These are phyloP conservation scores for Ryuthela nishihirai DNA, from an alignment of 2,888 invertebrate genomes.

Conservation along the genomic window DNA sequence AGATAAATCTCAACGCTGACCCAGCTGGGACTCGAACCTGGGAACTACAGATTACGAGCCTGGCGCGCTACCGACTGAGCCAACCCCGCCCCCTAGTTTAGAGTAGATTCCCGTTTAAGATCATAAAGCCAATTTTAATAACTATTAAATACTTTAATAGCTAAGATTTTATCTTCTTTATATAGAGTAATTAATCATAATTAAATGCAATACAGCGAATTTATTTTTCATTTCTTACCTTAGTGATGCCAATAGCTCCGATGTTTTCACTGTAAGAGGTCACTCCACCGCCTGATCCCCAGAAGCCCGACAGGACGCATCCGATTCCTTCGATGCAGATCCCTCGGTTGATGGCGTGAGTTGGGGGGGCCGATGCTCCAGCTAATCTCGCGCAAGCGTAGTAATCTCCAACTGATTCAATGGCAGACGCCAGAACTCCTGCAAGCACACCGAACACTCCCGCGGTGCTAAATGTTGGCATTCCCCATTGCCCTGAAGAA, in stretches of 20 bases:
- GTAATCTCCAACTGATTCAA: constrained; percentile 83
- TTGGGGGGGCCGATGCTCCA: constrained; percentile 52
- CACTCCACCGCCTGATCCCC: constrained; percentile 54
- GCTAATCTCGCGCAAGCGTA: constrained; percentile 71
- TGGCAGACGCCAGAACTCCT: constrained; percentile 71
- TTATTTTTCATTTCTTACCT: too few species aligned
- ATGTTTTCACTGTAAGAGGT: constrained; percentile 56
- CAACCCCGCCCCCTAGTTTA: too few species aligned
- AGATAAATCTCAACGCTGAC: too few species aligned
- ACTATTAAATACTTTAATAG: not conserved
- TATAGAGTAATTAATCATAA: too few species aligned
- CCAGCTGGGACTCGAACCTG: too few species aligned
- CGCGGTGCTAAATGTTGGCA: constrained; percentile 64
- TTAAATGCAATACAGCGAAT: too few species aligned
- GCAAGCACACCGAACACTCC: constrained; percentile 74
- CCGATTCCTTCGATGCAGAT: constrained; percentile 53
- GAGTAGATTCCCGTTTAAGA: too few species aligned
- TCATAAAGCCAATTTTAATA: not conserved
- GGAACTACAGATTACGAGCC: too few species aligned
- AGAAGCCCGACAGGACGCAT: constrained; percentile 53
- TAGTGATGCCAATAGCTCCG: constrained; percentile 44
- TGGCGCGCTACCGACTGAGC: too few species aligned
- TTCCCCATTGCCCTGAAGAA: constrained; percentile 62
- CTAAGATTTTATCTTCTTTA: not conserved
- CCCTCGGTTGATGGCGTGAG: constrained; percentile 55